Evolutionary conservation across 2,888 invertebrate species (phyloP).

Genomic region (Embidobia sp.): DNA sequence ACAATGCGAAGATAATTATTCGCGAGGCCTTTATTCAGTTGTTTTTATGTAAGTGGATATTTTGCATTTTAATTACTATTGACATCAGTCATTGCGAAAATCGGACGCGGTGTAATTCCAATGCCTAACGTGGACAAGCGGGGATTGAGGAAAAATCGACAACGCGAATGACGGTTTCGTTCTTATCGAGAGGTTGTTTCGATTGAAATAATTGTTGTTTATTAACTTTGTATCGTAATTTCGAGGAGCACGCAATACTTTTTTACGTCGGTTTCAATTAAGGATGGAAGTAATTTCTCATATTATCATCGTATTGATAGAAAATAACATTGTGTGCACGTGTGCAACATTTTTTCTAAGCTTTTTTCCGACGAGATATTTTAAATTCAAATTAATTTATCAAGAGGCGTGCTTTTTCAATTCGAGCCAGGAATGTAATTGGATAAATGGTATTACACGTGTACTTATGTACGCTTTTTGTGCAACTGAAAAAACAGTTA

Average conservation of each 20-base stretch:
- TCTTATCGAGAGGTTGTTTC: slow-evolving; percentile 50
- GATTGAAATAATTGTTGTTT: slow-evolving; percentile 66
- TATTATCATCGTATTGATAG: neutral
- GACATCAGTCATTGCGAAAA: slow-evolving; percentile 40
- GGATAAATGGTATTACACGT: no score
- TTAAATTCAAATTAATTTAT: no score
- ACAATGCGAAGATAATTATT: no score
- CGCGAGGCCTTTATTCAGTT: no score
- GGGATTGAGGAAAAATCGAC: slow-evolving; percentile 47
- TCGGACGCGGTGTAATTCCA: slow-evolving; percentile 22
- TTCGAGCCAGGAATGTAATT: no score
- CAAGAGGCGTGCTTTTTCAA: no score
- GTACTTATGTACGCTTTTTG: no score
- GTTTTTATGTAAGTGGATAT: no score
- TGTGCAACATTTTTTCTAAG: no score
- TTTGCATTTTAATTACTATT: slow-evolving; percentile 45
- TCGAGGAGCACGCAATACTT: slow-evolving; percentile 13
- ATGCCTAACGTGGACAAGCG: slow-evolving; percentile 39
- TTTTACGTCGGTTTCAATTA: slow-evolving; percentile 18
- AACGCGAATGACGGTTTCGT: slow-evolving; percentile 33
- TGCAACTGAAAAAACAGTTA: no score
- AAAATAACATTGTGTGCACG: neutral
- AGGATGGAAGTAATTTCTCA: slow-evolving; percentile 9
- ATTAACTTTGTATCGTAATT: slow-evolving; percentile 59
- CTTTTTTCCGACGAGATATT: no score